Conservation (phyloP, 2,888 invertebrate species). For the Baccha elongata region DNA sequence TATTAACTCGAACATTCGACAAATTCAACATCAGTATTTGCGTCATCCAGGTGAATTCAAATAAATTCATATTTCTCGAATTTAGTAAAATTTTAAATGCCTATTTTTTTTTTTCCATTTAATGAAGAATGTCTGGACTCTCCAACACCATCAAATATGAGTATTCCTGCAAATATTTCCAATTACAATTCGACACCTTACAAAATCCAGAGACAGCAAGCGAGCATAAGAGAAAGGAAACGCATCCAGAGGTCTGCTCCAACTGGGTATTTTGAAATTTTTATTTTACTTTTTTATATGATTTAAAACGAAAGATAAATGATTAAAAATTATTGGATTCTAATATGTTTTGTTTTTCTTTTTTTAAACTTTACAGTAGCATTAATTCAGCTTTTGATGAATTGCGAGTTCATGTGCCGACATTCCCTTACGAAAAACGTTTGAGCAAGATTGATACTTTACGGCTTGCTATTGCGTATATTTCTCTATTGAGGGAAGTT, state of each 20-base stretch:
- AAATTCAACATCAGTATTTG: conserved; percentile 82
- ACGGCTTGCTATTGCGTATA: conserved; percentile 98
- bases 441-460: conserved; percentile 99
- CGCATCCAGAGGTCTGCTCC: conserved; percentile 98
- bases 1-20: conserved; percentile 80
- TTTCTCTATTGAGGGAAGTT: conserved; percentile 95
- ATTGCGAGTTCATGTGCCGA: conserved; percentile 97
- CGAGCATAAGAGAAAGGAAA: conserved; percentile 97
- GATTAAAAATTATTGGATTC: neutral
- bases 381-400: conserved; percentile 99
- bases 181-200: conserved; percentile 83
- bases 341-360: conserved; percentile 1
- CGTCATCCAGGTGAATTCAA: conserved; percentile 79
- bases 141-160: conserved; percentile 78
- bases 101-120: neutral
- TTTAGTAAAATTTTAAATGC: neutral
- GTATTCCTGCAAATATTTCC: conserved; percentile 75
- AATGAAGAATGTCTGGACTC: conserved; percentile 70
- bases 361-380: conserved; percentile 88
- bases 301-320: conserved; percentile 16
- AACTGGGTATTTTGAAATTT: conserved; percentile 87
- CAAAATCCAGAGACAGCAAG: conserved; percentile 93
- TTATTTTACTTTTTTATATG: conserved; percentile 74
- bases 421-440: conserved; percentile 99
- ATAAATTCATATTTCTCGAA: neutral